Conservation (phyloP, 2,797 vertebrate genomes). For the Rhinichthys osculus region DNA sequence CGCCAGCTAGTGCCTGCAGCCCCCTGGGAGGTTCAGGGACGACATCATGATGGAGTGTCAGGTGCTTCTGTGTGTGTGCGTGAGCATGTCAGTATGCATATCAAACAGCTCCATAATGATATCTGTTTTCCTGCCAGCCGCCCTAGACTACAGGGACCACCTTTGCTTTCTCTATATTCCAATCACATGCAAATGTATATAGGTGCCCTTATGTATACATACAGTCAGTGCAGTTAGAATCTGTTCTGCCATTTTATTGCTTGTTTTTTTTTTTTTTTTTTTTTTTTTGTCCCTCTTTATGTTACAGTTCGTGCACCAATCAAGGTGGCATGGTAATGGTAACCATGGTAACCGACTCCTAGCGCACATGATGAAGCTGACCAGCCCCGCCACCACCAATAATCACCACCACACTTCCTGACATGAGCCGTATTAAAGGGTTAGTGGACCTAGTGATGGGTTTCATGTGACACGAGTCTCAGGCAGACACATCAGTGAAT, state of each 20-base stretch:
- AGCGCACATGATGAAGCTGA: slow-evolving; percentile 36
- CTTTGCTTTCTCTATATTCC: slow-evolving; percentile 65
- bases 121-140: slow-evolving; percentile 66
- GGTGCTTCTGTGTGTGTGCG: slow-evolving; percentile 75
- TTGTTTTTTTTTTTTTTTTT: not conserved
- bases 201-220: slow-evolving; percentile 17
- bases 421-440: slow-evolving; percentile 12
- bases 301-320: slow-evolving; percentile 7
- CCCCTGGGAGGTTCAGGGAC: slow-evolving; percentile 66
- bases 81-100: slow-evolving; percentile 74
- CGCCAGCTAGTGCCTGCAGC: slow-evolving; percentile 68
- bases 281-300: not conserved
- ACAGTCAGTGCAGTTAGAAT: slow-evolving; percentile 19
- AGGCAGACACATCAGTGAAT: not conserved
- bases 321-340: slow-evolving; percentile 35
- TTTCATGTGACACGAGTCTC: not conserved
- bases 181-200: slow-evolving; percentile 51
- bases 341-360: slow-evolving; percentile 42
- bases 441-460: slow-evolving; percentile 4
- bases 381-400: not conserved
- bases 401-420: not conserved
- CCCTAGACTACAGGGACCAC: slow-evolving; percentile 67
- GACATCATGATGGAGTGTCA: slow-evolving; percentile 86
- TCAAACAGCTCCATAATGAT: slow-evolving; percentile 80
- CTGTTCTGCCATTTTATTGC: not conserved